A percentile compares a stretch with the other conserved stretches of the same genome.
Evolutionary conservation across 2,113 vertebrate genomes (phyloP).

Genomic region (Gambusia holbrooki): DNA sequence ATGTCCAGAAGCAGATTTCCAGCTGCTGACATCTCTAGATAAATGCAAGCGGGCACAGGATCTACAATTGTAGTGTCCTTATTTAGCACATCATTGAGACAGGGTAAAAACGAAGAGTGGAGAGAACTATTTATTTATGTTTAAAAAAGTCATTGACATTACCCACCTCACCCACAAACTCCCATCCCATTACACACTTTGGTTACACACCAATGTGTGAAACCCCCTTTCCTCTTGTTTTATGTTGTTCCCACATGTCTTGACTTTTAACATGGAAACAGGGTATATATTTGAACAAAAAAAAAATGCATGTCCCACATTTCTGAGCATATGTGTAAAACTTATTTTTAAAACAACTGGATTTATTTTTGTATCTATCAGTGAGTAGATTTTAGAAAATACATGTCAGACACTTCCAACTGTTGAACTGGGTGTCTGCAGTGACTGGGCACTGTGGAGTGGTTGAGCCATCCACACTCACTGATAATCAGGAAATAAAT

Average conservation of each 20-base stretch:
- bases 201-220: conserved; percentile 69
- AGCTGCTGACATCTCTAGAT: conserved; percentile 64
- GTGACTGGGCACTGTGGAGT: background rate
- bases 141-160: conserved; percentile 47
- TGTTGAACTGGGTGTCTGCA: background rate
- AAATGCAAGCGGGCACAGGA: conserved; percentile 58
- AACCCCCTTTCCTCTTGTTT: conserved; percentile 76
- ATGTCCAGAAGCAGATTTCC: conserved; percentile 20
- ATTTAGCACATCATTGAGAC: conserved; percentile 76
- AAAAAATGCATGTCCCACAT: conserved; percentile 88
- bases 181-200: conserved; percentile 41
- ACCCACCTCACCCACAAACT: conserved; percentile 17
- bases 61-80: conserved; percentile 59
- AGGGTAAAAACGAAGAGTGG: conserved; percentile 79
- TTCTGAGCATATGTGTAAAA: conserved; percentile 70
- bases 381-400: conserved; percentile 14
- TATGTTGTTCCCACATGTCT: conserved; percentile 80
- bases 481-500: conserved; percentile 35
- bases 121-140: conserved; percentile 76
- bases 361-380: conserved; percentile 19
- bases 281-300: conserved; percentile 99
- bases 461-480: background rate
- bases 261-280: conserved; percentile 97
- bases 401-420: background rate
- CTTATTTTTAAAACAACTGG: conserved; percentile 46